phyloP scores from a whole-genome alignment of 2,113 vertebrate species.

The Limnothrissa miodon region DNA sequence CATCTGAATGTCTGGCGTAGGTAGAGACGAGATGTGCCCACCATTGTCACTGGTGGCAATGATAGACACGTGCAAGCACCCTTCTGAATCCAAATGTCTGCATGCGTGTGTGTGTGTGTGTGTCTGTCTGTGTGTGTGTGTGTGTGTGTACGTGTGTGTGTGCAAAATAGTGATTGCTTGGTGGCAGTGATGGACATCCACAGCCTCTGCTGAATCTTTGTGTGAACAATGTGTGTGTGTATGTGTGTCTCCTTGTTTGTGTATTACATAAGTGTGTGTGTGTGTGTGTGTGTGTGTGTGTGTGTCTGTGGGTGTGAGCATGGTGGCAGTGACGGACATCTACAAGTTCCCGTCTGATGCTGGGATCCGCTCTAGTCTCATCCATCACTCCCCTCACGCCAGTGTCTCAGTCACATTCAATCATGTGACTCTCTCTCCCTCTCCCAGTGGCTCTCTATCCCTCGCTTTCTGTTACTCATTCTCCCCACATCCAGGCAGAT shows the following conservation, averaged over 20 bases:
- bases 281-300: slow-evolving; percentile 52
- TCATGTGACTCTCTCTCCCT: slow-evolving; percentile 32
- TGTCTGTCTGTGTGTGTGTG: background rate
- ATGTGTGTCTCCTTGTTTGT: background rate
- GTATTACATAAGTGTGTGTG: background rate
- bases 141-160: slow-evolving; percentile 11
- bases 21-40: background rate
- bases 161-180: slow-evolving; percentile 38
- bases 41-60: background rate
- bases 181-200: background rate
- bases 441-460: background rate
- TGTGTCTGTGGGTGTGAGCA: slow-evolving; percentile 64
- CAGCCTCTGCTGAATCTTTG: background rate
- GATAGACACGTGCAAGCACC: background rate
- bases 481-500: background rate
- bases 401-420: slow-evolving; percentile 62
- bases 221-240: background rate
- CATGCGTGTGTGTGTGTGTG: background rate
- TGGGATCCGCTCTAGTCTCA: slow-evolving; percentile 66
- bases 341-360: slow-evolving; percentile 72
- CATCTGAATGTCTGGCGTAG: background rate
- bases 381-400: slow-evolving; percentile 65
- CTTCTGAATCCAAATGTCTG: background rate
- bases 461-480: background rate
- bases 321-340: slow-evolving; percentile 68